Conservation (phyloP, 2,113 vertebrate species). For the Mungos mungo region DNA sequence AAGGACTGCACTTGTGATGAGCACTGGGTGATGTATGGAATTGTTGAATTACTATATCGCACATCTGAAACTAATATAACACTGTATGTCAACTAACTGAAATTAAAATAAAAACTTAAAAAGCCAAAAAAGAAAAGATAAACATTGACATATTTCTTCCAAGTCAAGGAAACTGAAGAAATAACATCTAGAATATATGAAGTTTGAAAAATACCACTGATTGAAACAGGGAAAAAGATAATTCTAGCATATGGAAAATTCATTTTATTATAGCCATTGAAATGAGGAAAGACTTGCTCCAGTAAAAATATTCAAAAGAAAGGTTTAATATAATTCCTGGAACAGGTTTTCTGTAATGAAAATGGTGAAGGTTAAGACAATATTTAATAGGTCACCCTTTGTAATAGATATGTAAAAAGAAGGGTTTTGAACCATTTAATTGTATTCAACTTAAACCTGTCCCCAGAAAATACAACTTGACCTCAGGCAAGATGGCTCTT, state of each 20-base stretch:
- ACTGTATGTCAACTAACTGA: not conserved
- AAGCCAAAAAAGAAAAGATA: not conserved
- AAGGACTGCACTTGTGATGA: not conserved
- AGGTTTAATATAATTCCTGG: not conserved
- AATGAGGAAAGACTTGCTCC: conserved; percentile 1
- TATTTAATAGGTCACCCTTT: not conserved
- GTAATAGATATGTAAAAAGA: not conserved
- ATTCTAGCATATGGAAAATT: conserved; percentile 23
- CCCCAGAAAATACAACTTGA: conserved; percentile 35
- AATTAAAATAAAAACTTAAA: not conserved
- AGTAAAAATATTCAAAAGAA: conserved; percentile 36
- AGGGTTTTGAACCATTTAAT: not conserved
- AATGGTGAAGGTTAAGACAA: conserved; percentile 46
- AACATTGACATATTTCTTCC: conserved; percentile 10
- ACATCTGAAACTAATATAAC: not conserved
- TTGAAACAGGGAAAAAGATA: conserved; percentile 21
- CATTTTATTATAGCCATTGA: not conserved
- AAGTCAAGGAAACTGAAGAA: conserved; percentile 30
- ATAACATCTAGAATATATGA: not conserved
- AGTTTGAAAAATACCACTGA: conserved; percentile 1
- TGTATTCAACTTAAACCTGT: conserved; percentile 16
- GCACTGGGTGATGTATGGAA: not conserved
- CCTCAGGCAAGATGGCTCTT: not conserved
- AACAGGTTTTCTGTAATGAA: conserved; percentile 26
- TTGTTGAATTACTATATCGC: not conserved